Base-by-base conservation (phyloP, 2,888 invertebrate species). In the Trichopoda pennipes region DNA sequence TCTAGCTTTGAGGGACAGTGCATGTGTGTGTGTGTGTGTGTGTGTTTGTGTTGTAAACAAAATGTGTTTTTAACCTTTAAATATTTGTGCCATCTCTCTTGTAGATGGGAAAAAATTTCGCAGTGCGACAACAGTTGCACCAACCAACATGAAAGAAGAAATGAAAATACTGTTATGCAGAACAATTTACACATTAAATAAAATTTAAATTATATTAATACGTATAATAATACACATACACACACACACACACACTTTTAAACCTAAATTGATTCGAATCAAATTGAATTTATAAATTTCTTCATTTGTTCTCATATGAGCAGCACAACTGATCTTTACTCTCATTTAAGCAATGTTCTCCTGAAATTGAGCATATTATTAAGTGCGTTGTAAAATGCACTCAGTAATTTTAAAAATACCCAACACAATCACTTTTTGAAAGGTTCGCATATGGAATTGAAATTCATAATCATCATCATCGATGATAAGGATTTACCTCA, bases 61-160 rank as follows among this genome's bases (percentile, higher is more conserved):
- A 76, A 60, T 53, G 51, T 35, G 8, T 35, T 38, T 68, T 14
- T 78, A 72, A 51, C 56, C 42, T 78, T 73, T 68, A 55, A 28
- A 55, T 55, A 61, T 55, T 76, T 74, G 47, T 80, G 68, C 68
- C 79, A 61, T 68, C 73, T 79, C 73, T 79, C 47, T 60, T 47
- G 53, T 68, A 68, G 47, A 70, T 63, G 49, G 73, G 60, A 73
- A 70, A 79, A 68, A 74, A 64, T 80, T 72, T 81, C 81, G 81
- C 81, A 81, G 60, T 81, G 81, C 81, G 81, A 77, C 81, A 72
- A 47, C 81, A 66, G 55, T 58, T 80, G 80, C 74, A 76, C 69
- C 74, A 80, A 60, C 72, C 16, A 60, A 63, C 55, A 74, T 21
- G 55, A 74, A 80, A 61, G 53, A 74, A 74, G 64, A 61, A 68